Base-by-base conservation (phyloP, 2,888 invertebrate genomes). In the Mechanitis messenoides region DNA sequence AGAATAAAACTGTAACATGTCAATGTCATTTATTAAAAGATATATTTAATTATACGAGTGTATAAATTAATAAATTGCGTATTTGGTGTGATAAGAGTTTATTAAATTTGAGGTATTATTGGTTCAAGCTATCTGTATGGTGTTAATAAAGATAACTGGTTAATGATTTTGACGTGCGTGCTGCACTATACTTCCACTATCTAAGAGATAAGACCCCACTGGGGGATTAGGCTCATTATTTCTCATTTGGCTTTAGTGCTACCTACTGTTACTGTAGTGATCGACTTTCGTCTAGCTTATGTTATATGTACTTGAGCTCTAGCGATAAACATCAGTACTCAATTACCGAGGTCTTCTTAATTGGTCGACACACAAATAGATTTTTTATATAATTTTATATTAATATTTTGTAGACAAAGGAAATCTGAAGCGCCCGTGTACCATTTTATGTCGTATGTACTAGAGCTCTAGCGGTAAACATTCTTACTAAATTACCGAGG, bases 201-300 rank as follows among this genome's bases (percentile, higher is more conserved):
- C 86, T 80, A 61, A 56, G 60, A 74, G 88, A 87, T 88, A 88
- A 87, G 79, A 76, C 71, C 76, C 72, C 76, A 75, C 77, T 79
- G 74, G 75, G 77, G 79, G 82, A 84, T 84, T 81, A 85, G 81
- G 79, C 79, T 84, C 82, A 83, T 87, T 85, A 85, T 81, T 84
- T 81, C 77, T 76, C 72, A 79, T 76, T 79, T 81, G 76, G 42
- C 9, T 42, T 42, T 42, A 42, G 9, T 42, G 42, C 67, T 69
- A 66, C 70, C 68, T 71, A 70, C 66, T 68, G 62, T 42, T 42
- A 42, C 9, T 42, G 42, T 35, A 20, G 35, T 35, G 35, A 35
- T 35, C 35, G 3, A 5, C 3, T 68, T 67, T 65, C 60, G 63
- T 63, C 68, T 62, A 61, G 60, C 69, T 64, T 61, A 35, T 35